Base-by-base conservation (phyloP, 2,888 invertebrate species). In the Papilio demoleus region DNA sequence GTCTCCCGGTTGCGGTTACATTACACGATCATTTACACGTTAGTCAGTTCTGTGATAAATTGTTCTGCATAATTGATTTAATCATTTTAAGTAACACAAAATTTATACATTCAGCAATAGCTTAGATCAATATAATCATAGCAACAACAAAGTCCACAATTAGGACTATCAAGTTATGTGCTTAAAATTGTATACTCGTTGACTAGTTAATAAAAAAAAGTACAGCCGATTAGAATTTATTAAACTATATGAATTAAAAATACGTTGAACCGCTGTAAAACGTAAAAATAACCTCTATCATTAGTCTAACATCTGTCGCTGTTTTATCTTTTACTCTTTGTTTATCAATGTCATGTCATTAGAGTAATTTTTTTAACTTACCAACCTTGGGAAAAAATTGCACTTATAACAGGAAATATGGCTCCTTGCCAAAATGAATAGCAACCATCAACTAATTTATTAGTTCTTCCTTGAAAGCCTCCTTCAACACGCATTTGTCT, bases 351-450 rank as follows among this genome's bases (percentile, higher is more conserved):
- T n/a, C n/a, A n/a, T n/a, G n/a, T n/a, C n/a, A n/a, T n/a, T n/a
- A n/a, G n/a, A n/a, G n/a, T n/a, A n/a, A n/a, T n/a, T n/a, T n/a
- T n/a, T n/a, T n/a, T n/a, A n/a, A 45, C 9, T 45, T 5, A 17
- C 69, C 67, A 68, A 91, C 92, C 93, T 84, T 94, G 85, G 27
- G 91, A 85, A 88, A 97, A 89, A 73, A 97, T 93, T 70, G 95
- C 95, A 84, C 98, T 97, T 53, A 99, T 93, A 56, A 99, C 94
- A 22, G 98, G 97, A 84, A 99, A 97, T 56, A 96, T 94, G 62
- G 97, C 99, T 34, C 98, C 99, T 90, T 98, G 98, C 99, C 99
- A 99, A 92, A 99, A 99, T 0, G 99, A 99, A 86, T 99, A 99
- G 87, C 99, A 99, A 3, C 97, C 97, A 93, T 99, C 99, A 0